A percentile compares a stretch with the other conserved stretches of the same genome.
phyloP scores from a whole-genome alignment of 2,888 invertebrate genomes.

The Dryobota labecula region DNA sequence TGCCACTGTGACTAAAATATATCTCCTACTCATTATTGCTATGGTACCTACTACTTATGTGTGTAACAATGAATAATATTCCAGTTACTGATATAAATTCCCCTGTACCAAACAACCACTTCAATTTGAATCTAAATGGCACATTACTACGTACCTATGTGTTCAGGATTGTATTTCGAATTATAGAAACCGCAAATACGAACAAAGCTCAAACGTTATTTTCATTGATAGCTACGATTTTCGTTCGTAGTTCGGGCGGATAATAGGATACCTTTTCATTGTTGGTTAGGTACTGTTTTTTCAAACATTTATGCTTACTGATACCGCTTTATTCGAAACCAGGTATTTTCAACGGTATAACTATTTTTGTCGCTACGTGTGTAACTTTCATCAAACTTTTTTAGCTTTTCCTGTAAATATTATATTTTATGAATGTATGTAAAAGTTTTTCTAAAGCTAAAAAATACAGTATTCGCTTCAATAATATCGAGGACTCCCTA shows the following conservation, averaged over 20 bases:
- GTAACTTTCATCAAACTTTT: background rate
- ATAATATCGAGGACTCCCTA: background rate
- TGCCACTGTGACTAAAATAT: conserved; percentile 25
- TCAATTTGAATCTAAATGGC: conserved; percentile 42
- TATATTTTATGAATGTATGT: conserved; percentile 2
- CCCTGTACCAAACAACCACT: conserved; percentile 7
- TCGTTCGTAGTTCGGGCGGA: conserved; percentile 17
- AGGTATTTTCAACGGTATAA: conserved; percentile 15
- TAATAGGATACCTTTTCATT: conserved; percentile 43
- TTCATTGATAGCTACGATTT: conserved; percentile 24
- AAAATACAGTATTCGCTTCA: conserved; percentile 5
- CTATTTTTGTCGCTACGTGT: background rate
- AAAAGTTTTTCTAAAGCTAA: background rate
- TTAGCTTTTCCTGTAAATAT: conserved; percentile 11
- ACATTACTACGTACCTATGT: conserved; percentile 28
- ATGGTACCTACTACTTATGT: background rate
- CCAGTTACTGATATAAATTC: conserved; percentile 35
- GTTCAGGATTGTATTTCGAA: conserved; percentile 38
- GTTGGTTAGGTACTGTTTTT: conserved; percentile 19
- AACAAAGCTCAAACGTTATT: conserved; percentile 23
- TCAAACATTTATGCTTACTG: conserved; percentile 15
- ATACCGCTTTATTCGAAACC: conserved; percentile 18
- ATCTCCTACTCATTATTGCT: conserved; percentile 3
- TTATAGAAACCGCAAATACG: conserved; percentile 37
- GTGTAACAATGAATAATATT: conserved; percentile 35